Conservation (phyloP, 2,797 vertebrate species). For the Tolypeutes matacus region DNA sequence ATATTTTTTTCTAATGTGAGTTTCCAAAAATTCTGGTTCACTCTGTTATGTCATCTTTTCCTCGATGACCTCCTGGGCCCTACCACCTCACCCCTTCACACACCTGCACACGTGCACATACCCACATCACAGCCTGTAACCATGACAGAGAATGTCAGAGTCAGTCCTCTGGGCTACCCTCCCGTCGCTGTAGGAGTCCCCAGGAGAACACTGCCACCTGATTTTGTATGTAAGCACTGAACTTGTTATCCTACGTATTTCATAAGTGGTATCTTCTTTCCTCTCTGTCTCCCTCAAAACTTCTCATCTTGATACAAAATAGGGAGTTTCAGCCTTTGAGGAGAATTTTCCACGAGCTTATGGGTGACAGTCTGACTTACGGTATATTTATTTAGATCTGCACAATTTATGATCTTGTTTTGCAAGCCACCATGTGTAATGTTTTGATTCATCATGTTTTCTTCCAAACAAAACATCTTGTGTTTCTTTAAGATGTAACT, state of each 20-base stretch:
- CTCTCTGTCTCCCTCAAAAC: constrained; percentile 84
- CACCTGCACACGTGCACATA: neutral
- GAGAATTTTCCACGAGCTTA: constrained; percentile 83
- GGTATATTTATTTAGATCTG: constrained; percentile 83
- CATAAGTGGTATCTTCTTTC: constrained; percentile 82
- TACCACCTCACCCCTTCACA: too few relatives aligned
- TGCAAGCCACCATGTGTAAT: constrained; percentile 83
- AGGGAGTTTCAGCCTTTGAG: constrained; percentile 84
- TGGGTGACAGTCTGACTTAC: constrained; percentile 82
- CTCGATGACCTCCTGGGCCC: neutral
- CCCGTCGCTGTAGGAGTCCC: neutral
- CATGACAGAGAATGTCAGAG: neutral
- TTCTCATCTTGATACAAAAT: constrained; percentile 83
- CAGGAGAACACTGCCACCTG: constrained; percentile 14
- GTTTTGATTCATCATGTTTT: constrained; percentile 84
- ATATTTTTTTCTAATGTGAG: constrained; percentile 15
- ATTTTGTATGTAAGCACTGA: constrained; percentile 77
- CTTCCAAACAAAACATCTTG: constrained; percentile 78
- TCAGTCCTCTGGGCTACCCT: constrained; percentile 3
- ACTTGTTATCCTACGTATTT: constrained; percentile 74
- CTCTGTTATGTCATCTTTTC: constrained; percentile 57
- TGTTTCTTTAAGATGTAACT: constrained; percentile 81
- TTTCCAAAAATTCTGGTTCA: constrained; percentile 58
- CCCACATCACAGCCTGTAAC: neutral
- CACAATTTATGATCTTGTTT: constrained; percentile 83